Conservation (phyloP, 2,888 invertebrate genomes). For the Fabriciana adippe region DNA sequence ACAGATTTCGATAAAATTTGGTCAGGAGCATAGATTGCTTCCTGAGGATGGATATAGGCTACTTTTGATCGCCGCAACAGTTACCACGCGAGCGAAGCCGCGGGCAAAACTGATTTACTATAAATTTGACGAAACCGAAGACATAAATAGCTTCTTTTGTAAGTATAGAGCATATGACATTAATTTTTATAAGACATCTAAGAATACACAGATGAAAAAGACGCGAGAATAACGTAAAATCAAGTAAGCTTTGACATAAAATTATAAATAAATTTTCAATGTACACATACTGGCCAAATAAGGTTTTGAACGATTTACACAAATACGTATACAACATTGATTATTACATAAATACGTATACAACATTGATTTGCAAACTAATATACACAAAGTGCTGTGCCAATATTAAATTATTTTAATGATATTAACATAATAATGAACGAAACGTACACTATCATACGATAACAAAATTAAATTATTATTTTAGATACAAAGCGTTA, state of each 20-base stretch:
- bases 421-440: conserved; percentile 25
- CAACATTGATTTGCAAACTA: conserved; percentile 79
- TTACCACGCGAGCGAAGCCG: no score
- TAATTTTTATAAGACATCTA: conserved; percentile 75
- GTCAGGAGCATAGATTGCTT: no score
- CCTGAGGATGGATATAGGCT: no score
- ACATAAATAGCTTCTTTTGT: conserved; percentile 59
- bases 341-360: conserved; percentile 64
- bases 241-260: conserved; percentile 66
- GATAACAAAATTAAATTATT: conserved; percentile 17
- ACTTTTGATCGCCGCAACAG: no score
- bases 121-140: background rate
- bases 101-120: no score
- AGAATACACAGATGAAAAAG: conserved; percentile 75
- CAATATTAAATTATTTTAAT: conserved; percentile 48
- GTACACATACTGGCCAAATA: conserved; percentile 63
- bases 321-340: conserved; percentile 69
- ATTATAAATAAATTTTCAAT: conserved; percentile 53
- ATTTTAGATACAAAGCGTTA: conserved; percentile 23
- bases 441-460: conserved; percentile 23
- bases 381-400: conserved; percentile 74
- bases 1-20: no score
- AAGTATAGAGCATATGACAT: conserved; percentile 74
- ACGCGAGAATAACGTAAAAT: conserved; percentile 66
- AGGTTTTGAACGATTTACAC: conserved; percentile 66